These are phyloP conservation scores for Pongo abelii DNA, from an alignment of 2,113 vertebrate genomes.

Conservation along the genomic window DNA sequence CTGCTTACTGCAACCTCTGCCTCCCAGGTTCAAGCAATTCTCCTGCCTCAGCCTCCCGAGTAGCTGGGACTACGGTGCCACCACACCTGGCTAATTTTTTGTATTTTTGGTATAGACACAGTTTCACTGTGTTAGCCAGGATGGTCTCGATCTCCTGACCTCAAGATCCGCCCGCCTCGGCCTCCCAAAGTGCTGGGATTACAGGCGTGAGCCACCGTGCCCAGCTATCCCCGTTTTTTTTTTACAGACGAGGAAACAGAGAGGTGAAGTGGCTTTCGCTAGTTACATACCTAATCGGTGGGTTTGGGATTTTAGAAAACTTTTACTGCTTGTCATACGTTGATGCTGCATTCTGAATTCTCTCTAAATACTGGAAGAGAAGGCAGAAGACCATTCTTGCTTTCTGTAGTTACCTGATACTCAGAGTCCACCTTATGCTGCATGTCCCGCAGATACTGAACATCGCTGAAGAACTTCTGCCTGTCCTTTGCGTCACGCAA, in stretches of 20 bases:
- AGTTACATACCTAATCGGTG: neutral
- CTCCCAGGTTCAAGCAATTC: no score
- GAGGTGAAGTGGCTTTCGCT: neutral
- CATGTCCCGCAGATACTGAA: conserved; percentile 66
- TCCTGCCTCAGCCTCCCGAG: no score
- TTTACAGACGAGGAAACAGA: neutral
- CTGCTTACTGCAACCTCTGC: no score
- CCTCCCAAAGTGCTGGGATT: no score
- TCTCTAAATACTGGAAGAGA: neutral
- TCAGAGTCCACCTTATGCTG: conserved; percentile 75
- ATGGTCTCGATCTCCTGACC: no score
- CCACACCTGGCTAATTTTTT: no score
- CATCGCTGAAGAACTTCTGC: conserved; percentile 69
- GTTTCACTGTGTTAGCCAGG: no score
- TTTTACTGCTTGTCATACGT: neutral
- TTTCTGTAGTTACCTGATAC: conserved; percentile 71
- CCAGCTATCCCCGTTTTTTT: no score
- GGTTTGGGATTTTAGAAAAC: neutral
- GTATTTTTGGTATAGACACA: no score
- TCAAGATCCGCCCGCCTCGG: no score
- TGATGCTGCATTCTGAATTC: neutral
- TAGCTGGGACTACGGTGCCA: no score
- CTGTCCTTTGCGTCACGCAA: conserved; percentile 72
- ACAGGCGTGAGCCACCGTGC: no score
- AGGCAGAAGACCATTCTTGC: neutral